These are phyloP conservation scores for Bubo bubo DNA, from an alignment of 2,113 vertebrate species.

Conservation along the genomic window DNA sequence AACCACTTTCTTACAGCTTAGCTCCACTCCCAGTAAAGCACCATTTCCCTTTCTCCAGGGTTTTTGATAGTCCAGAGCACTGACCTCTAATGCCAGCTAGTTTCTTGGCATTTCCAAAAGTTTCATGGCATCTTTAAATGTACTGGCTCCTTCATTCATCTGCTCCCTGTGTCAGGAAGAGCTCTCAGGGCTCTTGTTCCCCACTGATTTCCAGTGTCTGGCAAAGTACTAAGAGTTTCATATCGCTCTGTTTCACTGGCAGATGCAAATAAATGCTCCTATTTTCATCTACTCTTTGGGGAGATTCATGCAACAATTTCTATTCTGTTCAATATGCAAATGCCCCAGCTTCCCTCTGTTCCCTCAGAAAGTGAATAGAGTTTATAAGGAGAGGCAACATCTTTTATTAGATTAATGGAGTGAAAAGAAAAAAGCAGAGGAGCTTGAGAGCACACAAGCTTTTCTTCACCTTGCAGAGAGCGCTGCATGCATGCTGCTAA, in stretches of 20 bases:
- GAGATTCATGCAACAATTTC: slow-evolving; percentile 20
- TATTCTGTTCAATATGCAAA: slow-evolving; percentile 56
- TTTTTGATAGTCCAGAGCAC: neutral
- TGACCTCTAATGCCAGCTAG: neutral
- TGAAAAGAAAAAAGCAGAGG: slow-evolving; percentile 6
- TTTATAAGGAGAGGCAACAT: slow-evolving; percentile 34
- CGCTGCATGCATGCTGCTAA: neutral
- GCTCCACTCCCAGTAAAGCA: neutral
- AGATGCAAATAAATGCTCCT: slow-evolving; percentile 50
- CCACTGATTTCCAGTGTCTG: neutral
- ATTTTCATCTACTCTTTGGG: slow-evolving; percentile 43
- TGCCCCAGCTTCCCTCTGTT: neutral
- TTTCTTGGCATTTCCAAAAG: neutral
- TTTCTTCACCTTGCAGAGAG: slow-evolving; percentile 4
- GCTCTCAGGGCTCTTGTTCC: neutral
- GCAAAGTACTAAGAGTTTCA: neutral
- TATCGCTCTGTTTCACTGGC: neutral
- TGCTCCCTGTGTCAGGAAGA: neutral
- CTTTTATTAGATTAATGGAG: slow-evolving; percentile 56
- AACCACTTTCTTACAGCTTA: neutral
- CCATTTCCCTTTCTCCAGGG: neutral
- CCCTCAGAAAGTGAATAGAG: neutral
- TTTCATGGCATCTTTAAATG: neutral
- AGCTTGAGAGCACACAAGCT: neutral
- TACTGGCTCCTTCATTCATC: neutral